These are phyloP conservation scores for Isichthys henryi DNA, from an alignment of 2,113 vertebrate species.

Conservation along the genomic window DNA sequence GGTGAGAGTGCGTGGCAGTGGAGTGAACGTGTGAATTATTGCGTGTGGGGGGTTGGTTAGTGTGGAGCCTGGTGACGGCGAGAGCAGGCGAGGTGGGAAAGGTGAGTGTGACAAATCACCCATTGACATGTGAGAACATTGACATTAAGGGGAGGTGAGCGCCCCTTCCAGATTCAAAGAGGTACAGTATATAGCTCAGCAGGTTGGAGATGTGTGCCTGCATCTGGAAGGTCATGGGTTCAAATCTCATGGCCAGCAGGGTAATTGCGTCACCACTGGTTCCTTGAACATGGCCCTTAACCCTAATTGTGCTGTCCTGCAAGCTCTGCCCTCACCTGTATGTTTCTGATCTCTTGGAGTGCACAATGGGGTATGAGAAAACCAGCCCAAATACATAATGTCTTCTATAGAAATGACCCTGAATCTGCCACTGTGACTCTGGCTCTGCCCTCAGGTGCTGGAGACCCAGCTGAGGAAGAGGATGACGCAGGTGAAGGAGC, in stretches of 20 bases:
- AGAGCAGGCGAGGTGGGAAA: background rate
- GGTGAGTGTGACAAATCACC: background rate
- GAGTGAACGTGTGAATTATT: background rate
- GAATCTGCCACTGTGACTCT: background rate
- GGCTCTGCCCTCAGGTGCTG: conserved; percentile 41
- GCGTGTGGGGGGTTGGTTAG: background rate
- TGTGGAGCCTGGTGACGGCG: background rate
- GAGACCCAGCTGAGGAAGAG: conserved; percentile 55
- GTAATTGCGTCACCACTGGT: background rate
- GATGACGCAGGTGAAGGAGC: conserved; percentile 51
- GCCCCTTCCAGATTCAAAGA: background rate
- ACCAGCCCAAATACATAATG: background rate
- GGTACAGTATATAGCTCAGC: background rate
- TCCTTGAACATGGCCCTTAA: background rate
- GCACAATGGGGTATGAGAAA: background rate
- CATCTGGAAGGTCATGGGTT: background rate
- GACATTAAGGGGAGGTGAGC: background rate
- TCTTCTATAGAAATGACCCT: background rate
- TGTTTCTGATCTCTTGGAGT: no score
- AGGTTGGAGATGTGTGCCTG: background rate
- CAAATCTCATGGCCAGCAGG: background rate
- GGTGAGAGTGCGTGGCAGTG: conserved; percentile 49
- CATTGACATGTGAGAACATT: background rate
- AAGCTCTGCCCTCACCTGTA: background rate
- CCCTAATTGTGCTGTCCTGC: background rate